Evolutionary conservation across 2,888 invertebrate genomes (phyloP).

Genomic region (Pyrgus malvae): DNA sequence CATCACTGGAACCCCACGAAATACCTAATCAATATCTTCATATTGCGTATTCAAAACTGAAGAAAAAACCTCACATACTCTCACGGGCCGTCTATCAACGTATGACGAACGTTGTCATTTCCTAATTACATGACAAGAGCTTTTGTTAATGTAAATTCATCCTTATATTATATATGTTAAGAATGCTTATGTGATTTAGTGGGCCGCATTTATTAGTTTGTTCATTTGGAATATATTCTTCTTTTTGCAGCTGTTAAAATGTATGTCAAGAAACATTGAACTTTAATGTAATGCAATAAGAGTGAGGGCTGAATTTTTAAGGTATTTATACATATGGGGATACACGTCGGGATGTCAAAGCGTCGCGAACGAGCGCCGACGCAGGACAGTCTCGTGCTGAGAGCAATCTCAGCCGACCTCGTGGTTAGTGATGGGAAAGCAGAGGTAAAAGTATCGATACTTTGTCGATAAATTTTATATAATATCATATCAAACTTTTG

Average conservation of each 20-base stretch:
- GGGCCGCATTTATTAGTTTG: neutral
- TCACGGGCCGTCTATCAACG: conserved; percentile 75
- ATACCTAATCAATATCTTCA: conserved; percentile 76
- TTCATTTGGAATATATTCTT: neutral
- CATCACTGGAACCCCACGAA: conserved; percentile 32
- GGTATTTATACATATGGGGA: conserved; percentile 35
- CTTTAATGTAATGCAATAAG: conserved; percentile 37
- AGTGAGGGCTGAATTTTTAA: conserved; percentile 32
- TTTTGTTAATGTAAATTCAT: neutral
- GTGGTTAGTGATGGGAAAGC: conserved; percentile 51
- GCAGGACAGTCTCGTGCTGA: conserved; percentile 81
- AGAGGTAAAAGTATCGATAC: conserved; percentile 44
- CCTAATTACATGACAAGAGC: conserved; percentile 1
- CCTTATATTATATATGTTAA: neutral
- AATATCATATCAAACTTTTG: too few relatives aligned
- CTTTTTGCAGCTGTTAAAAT: conserved; percentile 32
- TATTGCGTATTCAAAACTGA: conserved; percentile 68
- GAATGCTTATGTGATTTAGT: neutral
- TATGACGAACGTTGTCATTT: conserved; percentile 54
- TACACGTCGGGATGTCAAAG: conserved; percentile 78
- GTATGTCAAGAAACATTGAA: conserved; percentile 33
- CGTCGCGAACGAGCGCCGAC: conserved; percentile 80
- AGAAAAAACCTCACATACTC: conserved; percentile 60
- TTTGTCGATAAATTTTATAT: too few relatives aligned
- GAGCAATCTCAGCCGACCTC: conserved; percentile 77